phyloP scores from a whole-genome alignment of 1,140 invertebrate genomes.

The Drosophila rufa region DNA sequence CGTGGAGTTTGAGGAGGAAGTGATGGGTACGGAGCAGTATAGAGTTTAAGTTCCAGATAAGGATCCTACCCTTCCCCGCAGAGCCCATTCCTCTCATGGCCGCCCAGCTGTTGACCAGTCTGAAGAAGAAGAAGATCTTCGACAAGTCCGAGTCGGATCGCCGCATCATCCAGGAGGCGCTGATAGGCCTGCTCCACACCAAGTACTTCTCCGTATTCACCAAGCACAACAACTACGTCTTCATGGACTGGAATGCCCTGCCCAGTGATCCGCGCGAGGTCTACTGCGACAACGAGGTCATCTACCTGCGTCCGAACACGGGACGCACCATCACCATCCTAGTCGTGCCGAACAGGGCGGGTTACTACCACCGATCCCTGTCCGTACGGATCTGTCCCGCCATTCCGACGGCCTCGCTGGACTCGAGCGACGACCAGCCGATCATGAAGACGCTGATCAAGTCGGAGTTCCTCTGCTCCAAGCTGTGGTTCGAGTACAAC shows the following conservation, averaged over 20 bases:
- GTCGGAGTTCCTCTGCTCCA: conserved; percentile 65
- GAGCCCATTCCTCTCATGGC: conserved; percentile 61
- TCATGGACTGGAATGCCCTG: conserved; percentile 80
- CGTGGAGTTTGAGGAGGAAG: conserved; percentile 61
- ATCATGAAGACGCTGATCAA: conserved; percentile 34
- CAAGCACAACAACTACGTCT: conserved; percentile 70
- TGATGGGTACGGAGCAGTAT: conserved; percentile 52
- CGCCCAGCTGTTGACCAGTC: conserved; percentile 34
- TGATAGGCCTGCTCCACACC: conserved; percentile 48
- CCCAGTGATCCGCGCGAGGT: conserved; percentile 72
- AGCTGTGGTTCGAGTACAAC: conserved; percentile 74
- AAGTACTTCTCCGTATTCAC: conserved; percentile 67
- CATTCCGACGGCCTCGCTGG: not conserved
- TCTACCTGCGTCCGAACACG: conserved; percentile 72
- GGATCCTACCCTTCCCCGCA: not conserved
- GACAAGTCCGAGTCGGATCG: conserved; percentile 75
- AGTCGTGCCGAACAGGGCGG: conserved; percentile 67
- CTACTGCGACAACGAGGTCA: conserved; percentile 73
- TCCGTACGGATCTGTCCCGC: conserved; percentile 70
- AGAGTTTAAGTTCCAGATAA: not conserved
- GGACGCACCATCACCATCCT: conserved; percentile 70
- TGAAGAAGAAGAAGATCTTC: conserved; percentile 68
- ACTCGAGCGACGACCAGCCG: conserved; percentile 35
- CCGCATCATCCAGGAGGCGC: conserved; percentile 64
- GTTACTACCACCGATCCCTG: conserved; percentile 64